Percentiles rank a stretch among this genome's conserved stretches.
These are phyloP conservation scores for Gymnorhina tibicen DNA, from an alignment of 2,113 vertebrate genomes.

Conservation along the genomic window DNA sequence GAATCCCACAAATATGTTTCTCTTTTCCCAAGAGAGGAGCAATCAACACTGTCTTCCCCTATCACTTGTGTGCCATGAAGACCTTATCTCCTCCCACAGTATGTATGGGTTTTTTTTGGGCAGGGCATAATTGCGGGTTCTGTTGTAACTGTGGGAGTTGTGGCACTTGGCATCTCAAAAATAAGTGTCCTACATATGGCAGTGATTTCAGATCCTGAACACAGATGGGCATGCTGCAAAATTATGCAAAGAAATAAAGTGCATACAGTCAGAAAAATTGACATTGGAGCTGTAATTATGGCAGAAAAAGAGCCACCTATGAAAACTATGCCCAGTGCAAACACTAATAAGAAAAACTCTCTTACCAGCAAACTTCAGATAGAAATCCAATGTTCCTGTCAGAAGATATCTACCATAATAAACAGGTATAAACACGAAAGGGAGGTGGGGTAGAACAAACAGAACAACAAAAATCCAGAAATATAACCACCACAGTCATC, in stretches of 20 bases:
- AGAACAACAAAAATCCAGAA: background rate
- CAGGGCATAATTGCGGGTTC: background rate
- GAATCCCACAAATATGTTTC: background rate
- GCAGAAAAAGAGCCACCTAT: background rate
- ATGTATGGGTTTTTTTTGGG: background rate
- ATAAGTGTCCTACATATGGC: constrained; percentile 1
- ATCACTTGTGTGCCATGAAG: background rate
- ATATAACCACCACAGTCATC: background rate
- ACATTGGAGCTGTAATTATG: background rate
- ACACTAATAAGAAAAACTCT: background rate
- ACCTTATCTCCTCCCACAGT: background rate
- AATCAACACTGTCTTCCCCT: background rate
- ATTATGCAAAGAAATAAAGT: background rate
- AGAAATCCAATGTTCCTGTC: background rate
- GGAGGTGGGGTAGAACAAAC: fast-evolving
- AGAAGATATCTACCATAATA: background rate
- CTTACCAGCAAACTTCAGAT: background rate
- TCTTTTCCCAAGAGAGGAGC: background rate
- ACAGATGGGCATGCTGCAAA: background rate
- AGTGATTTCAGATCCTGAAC: background rate
- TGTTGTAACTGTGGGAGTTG: background rate
- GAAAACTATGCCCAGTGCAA: background rate
- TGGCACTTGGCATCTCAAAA: background rate
- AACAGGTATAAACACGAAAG: background rate
- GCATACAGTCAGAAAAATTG: background rate